phyloP scores from a whole-genome alignment of 2,113 vertebrate genomes.

The Gorsachius goisagi region DNA sequence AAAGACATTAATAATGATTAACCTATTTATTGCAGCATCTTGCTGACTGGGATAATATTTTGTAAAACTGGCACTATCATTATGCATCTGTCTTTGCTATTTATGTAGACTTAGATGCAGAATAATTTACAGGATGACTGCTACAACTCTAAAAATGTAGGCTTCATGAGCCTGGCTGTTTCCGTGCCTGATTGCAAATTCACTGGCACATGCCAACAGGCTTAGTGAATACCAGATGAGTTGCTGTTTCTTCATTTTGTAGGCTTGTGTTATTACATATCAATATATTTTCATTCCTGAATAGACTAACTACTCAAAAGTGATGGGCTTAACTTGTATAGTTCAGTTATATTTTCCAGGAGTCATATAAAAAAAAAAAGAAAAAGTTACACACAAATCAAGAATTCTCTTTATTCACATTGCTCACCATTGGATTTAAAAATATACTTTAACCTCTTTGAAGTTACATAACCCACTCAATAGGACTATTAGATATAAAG shows the following conservation, averaged over 20 bases:
- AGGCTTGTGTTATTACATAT: not conserved
- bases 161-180: not conserved
- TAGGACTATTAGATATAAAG: not conserved
- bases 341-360: not conserved
- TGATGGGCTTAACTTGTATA: not conserved
- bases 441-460: not conserved
- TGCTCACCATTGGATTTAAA: not conserved
- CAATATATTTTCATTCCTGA: not conserved
- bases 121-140: not conserved
- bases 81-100: conserved; percentile 48
- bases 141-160: not conserved
- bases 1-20: conserved; percentile 57
- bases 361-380: too few species aligned
- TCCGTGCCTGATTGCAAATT: not conserved
- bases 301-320: not conserved
- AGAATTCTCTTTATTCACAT: not conserved
- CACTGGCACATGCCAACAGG: not conserved
- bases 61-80: not conserved
- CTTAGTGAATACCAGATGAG: not conserved
- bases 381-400: not conserved
- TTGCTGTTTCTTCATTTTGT: not conserved
- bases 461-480: not conserved
- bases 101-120: conserved; percentile 30
- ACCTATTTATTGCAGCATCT: conserved; percentile 47
- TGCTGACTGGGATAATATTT: conserved; percentile 45